Base-by-base conservation (phyloP, 2,797 vertebrate species). In the Crocidura indochinensis region DNA sequence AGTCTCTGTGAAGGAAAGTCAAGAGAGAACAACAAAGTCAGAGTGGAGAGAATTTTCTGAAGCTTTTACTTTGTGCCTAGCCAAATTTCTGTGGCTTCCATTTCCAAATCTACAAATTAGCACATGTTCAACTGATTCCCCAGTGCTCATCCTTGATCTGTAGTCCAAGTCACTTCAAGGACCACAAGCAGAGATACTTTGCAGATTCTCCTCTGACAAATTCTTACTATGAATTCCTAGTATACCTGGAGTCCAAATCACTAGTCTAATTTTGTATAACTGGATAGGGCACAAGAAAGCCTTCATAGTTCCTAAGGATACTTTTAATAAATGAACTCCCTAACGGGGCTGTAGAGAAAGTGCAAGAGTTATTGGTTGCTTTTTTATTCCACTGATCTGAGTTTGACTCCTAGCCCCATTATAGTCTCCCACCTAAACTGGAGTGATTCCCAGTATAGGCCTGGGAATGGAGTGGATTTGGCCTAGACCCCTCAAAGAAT, bases 11-110 rank as follows among this genome's bases (percentile, higher is more conserved):
- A 84, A 88, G 79, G 79, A 68, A 85, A 93, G 65, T 10, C 10
- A 76, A 80, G 68, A 51, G 72, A 84, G n/a, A 75, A 71, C n/a
- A 29, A 64, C 46, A 84, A 87, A 76, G 8, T n/a, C 67, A 76
- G 44, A 27, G 2, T 26, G 69, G 49, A n/a, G 46, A 38, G 19
- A 46, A 47, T 64, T 60, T 90, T 51, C 77, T 53, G 62, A 11
- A 83, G 60, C 9, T 10, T 10, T 74, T 38, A 26, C 31, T 60
- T 8, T 92, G 44, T 68, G 60, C 78, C 29, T 46, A 3, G 29
- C 22, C 49, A 77, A 56, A 6, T 56, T 64, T 90, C 83, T 29
- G 26, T 10, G n/a, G 72, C 20, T 65, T 67, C 19, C 20, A 6
- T 87, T 87, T 92, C 72, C 53, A 91, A 3, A 65, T 20, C 38